Conservation (phyloP, 2,888 invertebrate species). For the Eupithecia pulchellata region DNA sequence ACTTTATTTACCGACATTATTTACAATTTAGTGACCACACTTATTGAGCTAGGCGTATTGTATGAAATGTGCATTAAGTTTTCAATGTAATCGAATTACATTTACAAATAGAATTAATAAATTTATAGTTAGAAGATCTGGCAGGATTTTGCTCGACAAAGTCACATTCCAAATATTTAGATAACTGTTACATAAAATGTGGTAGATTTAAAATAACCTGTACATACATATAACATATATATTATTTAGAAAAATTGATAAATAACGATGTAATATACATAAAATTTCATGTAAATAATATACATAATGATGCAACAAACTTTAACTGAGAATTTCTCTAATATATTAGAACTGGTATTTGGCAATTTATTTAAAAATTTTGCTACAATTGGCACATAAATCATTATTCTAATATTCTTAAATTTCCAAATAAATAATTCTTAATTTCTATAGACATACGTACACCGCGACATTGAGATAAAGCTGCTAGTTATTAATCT, state of each 20-base stretch:
- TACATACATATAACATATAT: conserved; percentile 75
- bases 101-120: conserved; percentile 63
- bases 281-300: conserved; percentile 55
- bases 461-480: conserved; percentile 47
- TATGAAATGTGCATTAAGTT: conserved; percentile 83
- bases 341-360: conserved; percentile 41
- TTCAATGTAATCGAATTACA: conserved; percentile 81
- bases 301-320: conserved; percentile 62
- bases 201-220: conserved; percentile 60
- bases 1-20: conserved; percentile 84
- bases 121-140: conserved; percentile 67
- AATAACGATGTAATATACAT: conserved; percentile 55
- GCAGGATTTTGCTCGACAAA: conserved; percentile 83
- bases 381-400: conserved; percentile 75
- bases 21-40: conserved; percentile 85
- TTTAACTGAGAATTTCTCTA: conserved; percentile 56
- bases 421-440: conserved; percentile 53
- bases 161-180: conserved; percentile 67
- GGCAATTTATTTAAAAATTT: conserved; percentile 52
- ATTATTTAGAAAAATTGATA: conserved; percentile 52
- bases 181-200: conserved; percentile 51
- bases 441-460: conserved; percentile 44
- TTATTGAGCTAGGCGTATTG: conserved; percentile 83
- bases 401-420: conserved; percentile 56
- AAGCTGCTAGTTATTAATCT: conserved; percentile 43